phyloP scores from a whole-genome alignment of 2,797 vertebrate species.

The Trichosurus vulpecula region DNA sequence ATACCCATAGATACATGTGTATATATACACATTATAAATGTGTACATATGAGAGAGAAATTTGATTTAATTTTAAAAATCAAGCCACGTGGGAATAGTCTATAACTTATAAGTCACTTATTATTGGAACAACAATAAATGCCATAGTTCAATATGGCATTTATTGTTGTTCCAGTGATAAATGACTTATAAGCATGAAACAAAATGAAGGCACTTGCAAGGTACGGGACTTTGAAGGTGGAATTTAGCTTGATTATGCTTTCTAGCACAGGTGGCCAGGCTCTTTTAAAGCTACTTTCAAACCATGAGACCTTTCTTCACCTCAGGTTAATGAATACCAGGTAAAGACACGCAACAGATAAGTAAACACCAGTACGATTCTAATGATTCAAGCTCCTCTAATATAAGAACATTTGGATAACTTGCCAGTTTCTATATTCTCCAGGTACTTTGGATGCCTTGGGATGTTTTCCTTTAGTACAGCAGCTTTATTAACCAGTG shows the following conservation, averaged over 20 bases:
- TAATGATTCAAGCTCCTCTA: constrained; percentile 69
- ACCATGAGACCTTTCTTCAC: constrained; percentile 69
- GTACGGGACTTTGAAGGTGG: constrained; percentile 53
- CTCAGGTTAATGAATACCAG: constrained; percentile 55
- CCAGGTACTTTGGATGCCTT: constrained; percentile 48
- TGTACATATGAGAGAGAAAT: too few species aligned
- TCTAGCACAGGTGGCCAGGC: constrained; percentile 69
- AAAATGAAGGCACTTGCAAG: constrained; percentile 70
- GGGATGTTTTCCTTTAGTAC: constrained; percentile 69
- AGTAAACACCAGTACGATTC: constrained; percentile 57
- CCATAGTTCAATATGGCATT: too few species aligned
- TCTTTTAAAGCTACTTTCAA: constrained; percentile 45
- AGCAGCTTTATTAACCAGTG: constrained; percentile 72
- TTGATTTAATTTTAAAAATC: too few species aligned
- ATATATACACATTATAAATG: too few species aligned
- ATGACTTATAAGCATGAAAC: constrained; percentile 69
- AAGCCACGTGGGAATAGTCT: too few species aligned
- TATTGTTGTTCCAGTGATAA: constrained; percentile 61
- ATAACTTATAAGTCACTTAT: too few species aligned
- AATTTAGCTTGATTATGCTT: constrained; percentile 70
- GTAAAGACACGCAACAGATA: constrained; percentile 55
- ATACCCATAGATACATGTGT: too few species aligned
- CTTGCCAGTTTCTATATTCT: constrained; percentile 53
- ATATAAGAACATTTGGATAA: constrained; percentile 63
- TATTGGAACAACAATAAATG: too few species aligned